Percentiles rank a stretch among this genome's conserved stretches.
These are phyloP conservation scores for Orchesella cincta DNA, from an alignment of 1,140 invertebrate genomes.

Conservation along the genomic window DNA sequence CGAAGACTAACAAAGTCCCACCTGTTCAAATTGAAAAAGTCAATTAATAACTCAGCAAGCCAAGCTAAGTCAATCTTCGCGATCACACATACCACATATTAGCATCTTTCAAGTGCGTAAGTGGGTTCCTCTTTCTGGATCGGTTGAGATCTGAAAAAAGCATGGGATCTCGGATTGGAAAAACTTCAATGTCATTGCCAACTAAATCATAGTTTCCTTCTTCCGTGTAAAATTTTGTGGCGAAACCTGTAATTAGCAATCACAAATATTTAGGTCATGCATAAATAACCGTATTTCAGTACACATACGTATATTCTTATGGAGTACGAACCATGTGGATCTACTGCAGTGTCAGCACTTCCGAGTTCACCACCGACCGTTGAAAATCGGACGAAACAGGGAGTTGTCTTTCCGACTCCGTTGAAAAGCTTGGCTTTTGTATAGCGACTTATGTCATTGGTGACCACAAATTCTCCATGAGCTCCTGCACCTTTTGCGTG, in stretches of 20 bases:
- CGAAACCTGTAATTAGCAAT: too few relatives aligned
- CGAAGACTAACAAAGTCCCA: conserved; percentile 63
- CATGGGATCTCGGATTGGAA: conserved; percentile 71
- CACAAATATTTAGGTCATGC: too few relatives aligned
- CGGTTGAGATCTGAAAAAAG: conserved; percentile 59
- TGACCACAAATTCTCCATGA: conserved; percentile 45
- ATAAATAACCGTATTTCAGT: too few relatives aligned
- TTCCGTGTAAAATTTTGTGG: conserved; percentile 75
- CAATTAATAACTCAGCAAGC: too few relatives aligned
- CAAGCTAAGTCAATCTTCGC: too few relatives aligned
- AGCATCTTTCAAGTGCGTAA: conserved; percentile 64
- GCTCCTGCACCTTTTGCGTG: conserved; percentile 84
- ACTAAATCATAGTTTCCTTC: conserved; percentile 75
- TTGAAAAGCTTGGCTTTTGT: conserved; percentile 38
- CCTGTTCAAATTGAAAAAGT: too few relatives aligned
- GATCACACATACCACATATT: too few relatives aligned
- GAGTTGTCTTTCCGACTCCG: conserved; percentile 42
- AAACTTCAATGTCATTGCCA: conserved; percentile 73
- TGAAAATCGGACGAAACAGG: conserved; percentile 29
- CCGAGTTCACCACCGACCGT: conserved; percentile 1
- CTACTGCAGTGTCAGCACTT: conserved; percentile 51
- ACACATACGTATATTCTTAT: too few relatives aligned
- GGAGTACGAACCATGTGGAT: conserved; percentile 72
- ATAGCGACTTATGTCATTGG: conserved; percentile 29
- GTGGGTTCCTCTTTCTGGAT: conserved; percentile 70